Evolutionary conservation across 2,888 invertebrate genomes (phyloP).

Genomic region (Fragum sueziense): DNA sequence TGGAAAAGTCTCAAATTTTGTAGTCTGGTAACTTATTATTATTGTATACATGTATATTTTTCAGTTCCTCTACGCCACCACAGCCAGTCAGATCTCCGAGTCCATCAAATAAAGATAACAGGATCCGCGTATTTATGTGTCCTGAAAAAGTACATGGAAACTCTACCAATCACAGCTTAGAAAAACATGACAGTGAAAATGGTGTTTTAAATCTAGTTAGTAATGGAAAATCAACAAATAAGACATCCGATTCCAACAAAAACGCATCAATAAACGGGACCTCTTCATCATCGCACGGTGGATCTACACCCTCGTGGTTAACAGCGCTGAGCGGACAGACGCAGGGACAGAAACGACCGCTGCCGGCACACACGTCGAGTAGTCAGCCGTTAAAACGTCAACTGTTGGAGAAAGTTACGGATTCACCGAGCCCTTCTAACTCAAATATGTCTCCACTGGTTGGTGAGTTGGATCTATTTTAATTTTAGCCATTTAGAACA

Average conservation of each 20-base stretch:
- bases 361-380: constrained; percentile 47
- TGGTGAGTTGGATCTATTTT: constrained; percentile 37
- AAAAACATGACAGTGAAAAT: background rate
- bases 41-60: constrained; percentile 2
- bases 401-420: constrained; percentile 39
- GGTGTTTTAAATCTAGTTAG: background rate
- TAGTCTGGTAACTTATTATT: background rate
- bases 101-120: constrained; percentile 17
- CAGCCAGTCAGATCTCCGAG: constrained; percentile 28
- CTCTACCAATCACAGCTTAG: constrained; percentile 2
- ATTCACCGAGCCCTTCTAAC: constrained; percentile 54
- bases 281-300: background rate
- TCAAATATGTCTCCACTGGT: constrained; percentile 61
- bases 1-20: background rate
- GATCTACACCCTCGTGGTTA: constrained; percentile 47
- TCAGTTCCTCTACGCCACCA: constrained; percentile 49
- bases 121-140: constrained; percentile 40
- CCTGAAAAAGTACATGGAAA: no score
- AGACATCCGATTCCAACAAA: background rate
- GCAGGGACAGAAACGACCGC: constrained; percentile 56
- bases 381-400: constrained; percentile 43
- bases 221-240: background rate
- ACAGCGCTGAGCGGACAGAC: constrained; percentile 49
- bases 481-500: background rate
- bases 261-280: background rate